Evolutionary conservation across 2,888 invertebrate species (phyloP).

Genomic region (Acanthosepion lycidas): DNA sequence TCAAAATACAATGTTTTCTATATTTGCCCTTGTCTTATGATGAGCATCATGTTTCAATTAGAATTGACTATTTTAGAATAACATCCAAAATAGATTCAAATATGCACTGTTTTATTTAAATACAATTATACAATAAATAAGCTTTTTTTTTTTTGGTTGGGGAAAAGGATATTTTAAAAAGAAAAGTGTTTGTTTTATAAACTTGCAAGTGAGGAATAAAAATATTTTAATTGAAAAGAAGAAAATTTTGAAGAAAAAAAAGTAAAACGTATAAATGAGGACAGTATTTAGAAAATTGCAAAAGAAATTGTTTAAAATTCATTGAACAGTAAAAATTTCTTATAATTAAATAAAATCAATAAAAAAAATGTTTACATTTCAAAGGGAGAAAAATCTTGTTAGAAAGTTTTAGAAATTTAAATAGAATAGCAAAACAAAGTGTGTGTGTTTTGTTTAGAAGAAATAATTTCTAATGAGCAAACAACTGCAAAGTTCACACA

Average conservation of each 20-base stretch:
- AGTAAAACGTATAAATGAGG: not conserved
- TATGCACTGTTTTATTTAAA: not conserved
- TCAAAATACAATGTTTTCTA: conserved; percentile 1
- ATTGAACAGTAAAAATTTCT: not conserved
- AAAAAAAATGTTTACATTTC: not conserved
- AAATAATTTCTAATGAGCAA: no score
- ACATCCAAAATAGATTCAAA: not conserved
- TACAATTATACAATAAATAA: not conserved
- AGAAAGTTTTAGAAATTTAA: not conserved
- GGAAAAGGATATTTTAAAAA: not conserved
- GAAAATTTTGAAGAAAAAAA: not conserved
- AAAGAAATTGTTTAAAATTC: not conserved
- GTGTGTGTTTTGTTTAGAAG: no score
- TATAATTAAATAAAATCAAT: not conserved
- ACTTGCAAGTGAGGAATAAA: not conserved
- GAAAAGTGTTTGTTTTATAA: not conserved
- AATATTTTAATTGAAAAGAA: conserved; percentile 33
- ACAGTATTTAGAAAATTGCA: not conserved
- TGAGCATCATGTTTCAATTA: not conserved
- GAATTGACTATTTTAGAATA: conserved; percentile 11
- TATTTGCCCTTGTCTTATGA: not conserved
- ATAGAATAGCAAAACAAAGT: not conserved
- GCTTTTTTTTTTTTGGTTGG: not conserved
- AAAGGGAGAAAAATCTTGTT: not conserved
- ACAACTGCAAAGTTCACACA: no score